phyloP scores from a whole-genome alignment of 2,797 vertebrate genomes.

The Vultur gryphus region DNA sequence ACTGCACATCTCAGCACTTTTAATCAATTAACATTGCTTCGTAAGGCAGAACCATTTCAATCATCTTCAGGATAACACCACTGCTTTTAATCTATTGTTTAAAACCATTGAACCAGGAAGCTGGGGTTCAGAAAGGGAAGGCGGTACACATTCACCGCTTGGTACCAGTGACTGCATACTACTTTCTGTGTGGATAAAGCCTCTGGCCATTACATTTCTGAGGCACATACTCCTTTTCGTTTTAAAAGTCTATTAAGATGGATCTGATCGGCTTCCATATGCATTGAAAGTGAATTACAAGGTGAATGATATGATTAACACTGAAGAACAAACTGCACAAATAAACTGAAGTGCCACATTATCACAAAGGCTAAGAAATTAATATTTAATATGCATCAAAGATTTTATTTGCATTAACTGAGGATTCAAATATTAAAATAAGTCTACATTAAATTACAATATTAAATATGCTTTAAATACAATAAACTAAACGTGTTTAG shows the following conservation, averaged over 20 bases:
- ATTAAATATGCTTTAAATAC: constrained; percentile 71
- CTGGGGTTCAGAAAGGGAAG: background rate
- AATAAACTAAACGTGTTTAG: constrained; percentile 50
- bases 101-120: background rate
- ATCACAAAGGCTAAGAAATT: background rate
- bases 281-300: background rate
- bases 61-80: background rate
- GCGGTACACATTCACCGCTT: background rate
- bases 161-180: background rate
- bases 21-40: background rate
- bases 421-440: constrained; percentile 69
- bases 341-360: background rate
- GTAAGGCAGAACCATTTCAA: background rate
- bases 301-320: background rate
- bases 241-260: background rate
- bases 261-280: background rate
- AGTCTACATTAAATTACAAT: constrained; percentile 76
- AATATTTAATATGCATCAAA: constrained; percentile 41
- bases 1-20: background rate
- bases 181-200: background rate
- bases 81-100: background rate
- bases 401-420: constrained; percentile 66
- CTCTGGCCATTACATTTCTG: background rate
- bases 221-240: background rate
- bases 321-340: background rate